These are phyloP conservation scores for Pseudonaja textilis DNA, from an alignment of 2,113 vertebrate species.

Conservation along the genomic window DNA sequence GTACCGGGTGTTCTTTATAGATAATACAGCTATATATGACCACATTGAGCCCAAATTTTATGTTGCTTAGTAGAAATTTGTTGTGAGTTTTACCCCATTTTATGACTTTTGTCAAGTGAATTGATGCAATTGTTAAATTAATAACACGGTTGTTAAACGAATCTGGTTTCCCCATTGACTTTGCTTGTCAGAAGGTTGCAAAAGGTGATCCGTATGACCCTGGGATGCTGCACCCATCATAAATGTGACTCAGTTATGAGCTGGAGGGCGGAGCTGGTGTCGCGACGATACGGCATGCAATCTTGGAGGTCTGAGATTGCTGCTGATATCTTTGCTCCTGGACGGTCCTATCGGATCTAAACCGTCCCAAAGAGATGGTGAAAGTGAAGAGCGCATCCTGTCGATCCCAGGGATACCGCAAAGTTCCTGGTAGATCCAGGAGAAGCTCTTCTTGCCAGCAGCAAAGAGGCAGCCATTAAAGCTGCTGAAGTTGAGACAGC, in stretches of 20 bases:
- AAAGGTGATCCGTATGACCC: background rate
- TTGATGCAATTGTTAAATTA: background rate
- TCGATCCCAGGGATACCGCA: too few relatives aligned
- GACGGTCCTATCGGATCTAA: too few relatives aligned
- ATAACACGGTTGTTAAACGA: background rate
- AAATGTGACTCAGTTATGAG: background rate
- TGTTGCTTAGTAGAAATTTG: background rate
- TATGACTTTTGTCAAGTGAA: background rate
- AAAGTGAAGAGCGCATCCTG: too few relatives aligned
- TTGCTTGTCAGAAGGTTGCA: background rate
- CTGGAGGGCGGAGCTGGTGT: too few relatives aligned
- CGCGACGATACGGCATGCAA: too few relatives aligned
- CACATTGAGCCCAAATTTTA: background rate
- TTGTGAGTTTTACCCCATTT: background rate
- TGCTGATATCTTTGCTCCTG: too few relatives aligned
- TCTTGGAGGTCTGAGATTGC: too few relatives aligned
- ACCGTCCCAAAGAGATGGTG: too few relatives aligned
- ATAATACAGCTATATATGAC: background rate
- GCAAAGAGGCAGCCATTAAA: too few relatives aligned
- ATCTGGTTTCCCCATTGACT: background rate
- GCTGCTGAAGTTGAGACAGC: too few relatives aligned
- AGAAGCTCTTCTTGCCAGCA: too few relatives aligned
- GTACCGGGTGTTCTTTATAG: background rate
- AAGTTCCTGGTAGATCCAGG: too few relatives aligned
- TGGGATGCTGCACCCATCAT: background rate